These are phyloP conservation scores for Phocoena phocoena DNA, from an alignment of 2,113 vertebrate species.

Conservation along the genomic window DNA sequence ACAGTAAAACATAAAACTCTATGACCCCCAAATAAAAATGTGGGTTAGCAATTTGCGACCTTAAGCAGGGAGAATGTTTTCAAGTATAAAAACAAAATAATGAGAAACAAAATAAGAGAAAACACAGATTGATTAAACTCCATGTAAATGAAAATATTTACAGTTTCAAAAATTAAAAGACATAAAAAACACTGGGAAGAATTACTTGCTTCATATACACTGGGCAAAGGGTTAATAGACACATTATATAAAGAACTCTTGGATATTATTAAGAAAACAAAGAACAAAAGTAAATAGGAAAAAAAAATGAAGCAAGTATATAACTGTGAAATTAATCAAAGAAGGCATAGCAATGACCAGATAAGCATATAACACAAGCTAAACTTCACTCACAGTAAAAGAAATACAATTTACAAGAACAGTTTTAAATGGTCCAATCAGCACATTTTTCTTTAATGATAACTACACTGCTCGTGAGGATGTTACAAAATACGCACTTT, in stretches of 20 bases:
- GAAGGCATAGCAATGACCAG: neutral
- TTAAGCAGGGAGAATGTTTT: neutral
- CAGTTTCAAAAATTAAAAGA: conserved; percentile 12
- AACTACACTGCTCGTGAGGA: neutral
- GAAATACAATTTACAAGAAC: neutral
- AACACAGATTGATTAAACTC: neutral
- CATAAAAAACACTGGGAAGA: neutral
- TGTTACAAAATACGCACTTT: neutral
- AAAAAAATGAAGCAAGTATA: neutral
- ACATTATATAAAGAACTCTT: neutral
- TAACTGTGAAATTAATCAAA: neutral
- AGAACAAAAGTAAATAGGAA: neutral
- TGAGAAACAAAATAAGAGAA: neutral
- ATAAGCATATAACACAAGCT: neutral
- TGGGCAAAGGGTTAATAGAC: neutral
- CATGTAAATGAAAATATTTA: neutral
- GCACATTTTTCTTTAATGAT: neutral
- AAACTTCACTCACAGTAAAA: neutral
- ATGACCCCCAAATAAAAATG: neutral
- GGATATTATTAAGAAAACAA: neutral
- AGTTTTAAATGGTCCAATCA: neutral
- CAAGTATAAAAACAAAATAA: conserved; percentile 24
- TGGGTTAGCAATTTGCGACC: neutral
- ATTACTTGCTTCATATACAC: neutral
- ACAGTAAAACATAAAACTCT: neutral